phyloP scores from a whole-genome alignment of 2,797 vertebrate species.

The Liasis olivaceus region DNA sequence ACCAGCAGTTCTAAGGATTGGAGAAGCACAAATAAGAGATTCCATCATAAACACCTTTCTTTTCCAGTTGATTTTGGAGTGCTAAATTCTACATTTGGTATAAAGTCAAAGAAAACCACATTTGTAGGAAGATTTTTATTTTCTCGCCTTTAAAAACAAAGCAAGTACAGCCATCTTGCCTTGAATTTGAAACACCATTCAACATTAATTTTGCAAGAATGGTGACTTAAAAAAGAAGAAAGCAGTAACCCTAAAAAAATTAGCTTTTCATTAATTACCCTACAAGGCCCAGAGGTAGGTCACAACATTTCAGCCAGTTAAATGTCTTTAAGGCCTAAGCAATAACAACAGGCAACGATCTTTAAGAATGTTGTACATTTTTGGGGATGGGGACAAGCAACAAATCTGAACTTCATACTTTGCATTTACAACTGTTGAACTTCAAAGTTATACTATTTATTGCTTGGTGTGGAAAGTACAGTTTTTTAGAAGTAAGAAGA shows the following conservation, averaged over 20 bases:
- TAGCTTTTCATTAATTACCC: conserved; percentile 35
- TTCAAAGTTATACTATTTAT: neutral
- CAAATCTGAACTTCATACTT: neutral
- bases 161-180: conserved; percentile 63
- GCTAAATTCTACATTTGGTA: neutral
- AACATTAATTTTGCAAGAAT: conserved; percentile 63
- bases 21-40: neutral
- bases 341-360: conserved; percentile 48
- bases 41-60: neutral
- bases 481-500: neutral
- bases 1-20: neutral
- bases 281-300: conserved; percentile 61
- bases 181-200: conserved; percentile 73
- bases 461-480: neutral
- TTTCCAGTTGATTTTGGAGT: neutral
- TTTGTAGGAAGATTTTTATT: conserved; percentile 71
- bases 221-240: conserved; percentile 41
- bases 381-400: conserved; percentile 1
- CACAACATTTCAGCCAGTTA: conserved; percentile 48
- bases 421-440: neutral
- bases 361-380: neutral
- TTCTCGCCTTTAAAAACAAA: conserved; percentile 46
- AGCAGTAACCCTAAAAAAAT: conserved; percentile 7
- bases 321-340: conserved; percentile 47
- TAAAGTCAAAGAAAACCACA: conserved; percentile 21